A percentile compares a stretch with the other conserved stretches of the same genome.
Evolutionary conservation across 2,888 invertebrate genomes (phyloP).

Genomic region (Rhagophthalmus giganteus): DNA sequence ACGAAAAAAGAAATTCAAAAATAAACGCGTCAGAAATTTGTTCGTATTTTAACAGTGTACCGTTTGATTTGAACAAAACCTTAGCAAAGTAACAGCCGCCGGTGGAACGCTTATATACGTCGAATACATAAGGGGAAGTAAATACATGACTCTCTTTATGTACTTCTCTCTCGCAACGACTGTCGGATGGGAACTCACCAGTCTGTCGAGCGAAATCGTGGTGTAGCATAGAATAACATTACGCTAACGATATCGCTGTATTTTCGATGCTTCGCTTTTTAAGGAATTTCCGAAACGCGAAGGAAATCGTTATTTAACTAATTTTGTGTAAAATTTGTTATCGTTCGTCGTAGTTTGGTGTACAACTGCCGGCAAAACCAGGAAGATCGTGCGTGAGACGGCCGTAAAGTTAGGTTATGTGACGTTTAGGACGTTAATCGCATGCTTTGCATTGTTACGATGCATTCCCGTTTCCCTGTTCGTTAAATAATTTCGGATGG

Average conservation of each 20-base stretch:
- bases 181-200: conserved; percentile 58
- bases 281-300: no score
- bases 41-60: conserved; percentile 46
- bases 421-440: conserved; percentile 21
- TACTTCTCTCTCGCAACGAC: conserved; percentile 50
- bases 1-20: no score
- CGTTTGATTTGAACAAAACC: conserved; percentile 38
- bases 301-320: no score
- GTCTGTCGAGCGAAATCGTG: conserved; percentile 54
- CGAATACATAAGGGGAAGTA: conserved; percentile 52
- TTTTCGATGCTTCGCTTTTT: conserved; percentile 5
- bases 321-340: no score
- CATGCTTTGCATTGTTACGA: conserved; percentile 10
- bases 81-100: conserved; percentile 44
- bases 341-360: no score
- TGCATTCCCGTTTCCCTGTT: conserved; percentile 17
- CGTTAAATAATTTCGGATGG: neutral
- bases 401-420: conserved; percentile 23
- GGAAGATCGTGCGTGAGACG: conserved; percentile 17
- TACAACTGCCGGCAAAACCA: no score
- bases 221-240: conserved; percentile 45
- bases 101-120: conserved; percentile 52
- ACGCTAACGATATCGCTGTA: conserved; percentile 8
- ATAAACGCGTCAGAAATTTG: no score
- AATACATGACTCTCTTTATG: conserved; percentile 50